Evolutionary conservation across 2,888 invertebrate genomes (phyloP), one percentile per base, ranked within the genome.

Genomic region (Cataglyphis altisquamis): DNA sequence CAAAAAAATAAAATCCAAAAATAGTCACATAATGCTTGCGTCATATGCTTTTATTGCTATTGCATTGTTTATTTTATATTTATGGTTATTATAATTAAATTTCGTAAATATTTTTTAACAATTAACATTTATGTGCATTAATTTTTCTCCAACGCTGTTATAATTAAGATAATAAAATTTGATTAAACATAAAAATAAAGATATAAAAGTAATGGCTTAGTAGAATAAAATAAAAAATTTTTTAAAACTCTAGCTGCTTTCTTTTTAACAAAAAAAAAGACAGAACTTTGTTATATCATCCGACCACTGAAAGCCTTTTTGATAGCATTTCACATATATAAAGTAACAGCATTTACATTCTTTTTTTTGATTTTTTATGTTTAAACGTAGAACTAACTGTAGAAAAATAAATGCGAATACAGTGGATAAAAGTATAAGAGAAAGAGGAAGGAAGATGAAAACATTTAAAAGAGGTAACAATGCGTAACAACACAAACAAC

Each of bases 381-480:
- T 48, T 52, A 3, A 25, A 52, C 18, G 18, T 12, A 25, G 1
- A 29, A 29, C 3, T 12, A 12, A 66, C 12, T 9, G 36, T 29
- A 39, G 39, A 77, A 75, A 75, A 77, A 77, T 67, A 29, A 52
- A 77, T 39, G n/a, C 36, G 10, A 5, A 52, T 1, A 2, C 15
- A n/a, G 21, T 15, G 8, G 36, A 64, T 39, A 48, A 75, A 12
- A 21, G 8, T 18, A 36, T 39, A 25, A 10, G 36, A 52, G 36
- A 21, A 15, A 67, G 10, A 45, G 10, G 41, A 41, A 66, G 62
- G 18, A 45, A 15, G 8, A 25, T 39, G 21, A 4, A 39, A 10
- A 8, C 10, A 52, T 39, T 55, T 55, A 48, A n/a, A 67, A 77
- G n/a, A n/a, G 6, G 25, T 77, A 74, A 74, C 48, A 63, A 63